Evolutionary conservation across 2,113 vertebrate species (phyloP), one percentile per base, ranked within the genome.

Genomic region (Brienomyrus longianalis): DNA sequence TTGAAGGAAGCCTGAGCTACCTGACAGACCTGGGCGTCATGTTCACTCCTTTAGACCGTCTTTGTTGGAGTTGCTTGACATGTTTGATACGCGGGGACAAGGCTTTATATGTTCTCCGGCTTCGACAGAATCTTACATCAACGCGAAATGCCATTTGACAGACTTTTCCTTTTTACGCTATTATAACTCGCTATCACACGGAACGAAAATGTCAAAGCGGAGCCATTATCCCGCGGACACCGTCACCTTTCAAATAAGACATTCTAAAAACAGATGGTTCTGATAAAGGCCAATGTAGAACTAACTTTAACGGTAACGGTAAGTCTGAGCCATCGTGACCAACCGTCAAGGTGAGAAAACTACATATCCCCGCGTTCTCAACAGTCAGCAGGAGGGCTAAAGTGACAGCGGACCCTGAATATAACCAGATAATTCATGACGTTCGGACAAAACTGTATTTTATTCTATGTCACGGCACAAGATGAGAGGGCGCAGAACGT

Each of bases 91-190:
- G 90, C 80, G 88, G 89, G 91, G 90, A 88, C 89, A 21, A 77
- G n/a, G 31, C 48, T 59, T 89, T 17, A 10, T 11, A 27, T 35
- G 45, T 54, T n/a, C 54, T 84, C 80, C n/a, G 27, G 21, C 50
- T 43, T 84, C 45, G 11, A 48, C 51, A 48, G 66, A 77, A 52
- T 23, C 9, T 50, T 87, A 93, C 94, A 93, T 95, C 93, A 90
- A 92, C 92, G 89, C 88, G 93, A 94, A 94, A 93, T 90, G 85
- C 90, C 3, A 87, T 93, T 94, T 95, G 95, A 95, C 91, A 94
- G 95, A 93, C 94, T 86, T 83, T 52, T 92, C 93, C 93, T 95
- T 94, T 93, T 94, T 93, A 89, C 89, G 91, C 91, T 47, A 91
- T 93, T 27, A 17, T 89, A 92, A 92, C 90, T 88, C 91, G 92